Base-by-base conservation (phyloP, 2,797 vertebrate species). In the Anguilla obscura region DNA sequence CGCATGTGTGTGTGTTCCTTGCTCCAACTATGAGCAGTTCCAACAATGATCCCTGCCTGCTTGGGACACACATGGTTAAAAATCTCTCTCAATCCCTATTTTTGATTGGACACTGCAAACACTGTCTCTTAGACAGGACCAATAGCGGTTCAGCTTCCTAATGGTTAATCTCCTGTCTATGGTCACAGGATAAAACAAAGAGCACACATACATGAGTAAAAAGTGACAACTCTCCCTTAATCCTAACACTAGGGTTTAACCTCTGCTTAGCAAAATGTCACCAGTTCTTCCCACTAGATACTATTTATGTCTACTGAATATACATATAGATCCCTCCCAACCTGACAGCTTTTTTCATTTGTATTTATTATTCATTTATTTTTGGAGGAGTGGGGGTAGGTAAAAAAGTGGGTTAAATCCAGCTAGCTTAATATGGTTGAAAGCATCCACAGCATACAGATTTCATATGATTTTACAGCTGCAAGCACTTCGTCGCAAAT, bases 381-480 rank as follows among this genome's bases (percentile, higher is more conserved):
- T 63, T 33, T 54, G 76, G 63, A 33, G 30, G 86, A 52, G 86
- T 54, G 1, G 86, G 79, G 40, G 54, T 40, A n/a, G 86, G 86
- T 86, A 80, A 71, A 74, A 87, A 56, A 48, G 2, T 85, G 85
- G 85, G 9, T 83, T 82, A 87, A 87, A 87, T 83, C 86, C 86
- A 66, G 83, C 86, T 76, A 82, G 89, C 86, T 88, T 85, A 27
- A 88, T 86, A 52, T 85, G 83, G 90, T 91, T 88, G 89, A 89
- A 90, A 89, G 80, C 88, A 89, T 52, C 66, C 80, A 52, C 48
- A 66, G 60, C 30, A 45, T 24, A 66, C 33, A 66, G 36, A 12
- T 48, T 40, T 63, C 33, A 45, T 14, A 66, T 40, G 50, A 82
- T 9, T 24, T 21, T 12, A 84, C 45, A n/a, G 82, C 45, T 10